Evolutionary conservation across 2,888 invertebrate species (phyloP).

Genomic region (Xestia sexstrigata): DNA sequence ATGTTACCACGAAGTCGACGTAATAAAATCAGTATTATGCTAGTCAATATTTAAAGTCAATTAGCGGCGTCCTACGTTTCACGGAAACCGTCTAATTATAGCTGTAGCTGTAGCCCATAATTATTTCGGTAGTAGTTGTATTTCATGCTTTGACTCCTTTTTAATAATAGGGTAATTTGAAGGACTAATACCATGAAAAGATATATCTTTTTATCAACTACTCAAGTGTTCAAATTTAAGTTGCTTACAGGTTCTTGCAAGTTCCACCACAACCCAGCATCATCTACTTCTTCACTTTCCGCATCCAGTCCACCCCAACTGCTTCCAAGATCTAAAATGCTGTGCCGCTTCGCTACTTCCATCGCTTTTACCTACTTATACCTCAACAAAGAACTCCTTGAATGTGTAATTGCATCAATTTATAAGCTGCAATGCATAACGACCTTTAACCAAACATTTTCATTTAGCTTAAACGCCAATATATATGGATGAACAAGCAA

Average conservation of each 20-base stretch:
- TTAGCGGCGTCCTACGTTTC: conserved; percentile 1
- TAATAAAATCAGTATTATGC: background rate
- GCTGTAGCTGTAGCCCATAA: background rate
- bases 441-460: conserved; percentile 25
- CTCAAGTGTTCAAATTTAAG: conserved; percentile 11
- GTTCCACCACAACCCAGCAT: background rate
- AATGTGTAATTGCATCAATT: conserved; percentile 36
- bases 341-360: background rate
- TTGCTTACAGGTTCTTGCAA: conserved; percentile 28
- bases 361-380: conserved; percentile 10
- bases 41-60: background rate
- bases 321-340: conserved; percentile 7
- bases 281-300: conserved; percentile 13
- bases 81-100: background rate
- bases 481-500: conserved; percentile 69
- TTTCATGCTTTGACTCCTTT: background rate
- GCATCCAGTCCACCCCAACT: conserved; percentile 4
- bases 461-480: conserved; percentile 56
- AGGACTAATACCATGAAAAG: background rate
- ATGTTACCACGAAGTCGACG: background rate
- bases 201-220: background rate
- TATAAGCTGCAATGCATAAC: conserved; percentile 33
- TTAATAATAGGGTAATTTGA: background rate
- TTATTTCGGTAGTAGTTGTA: conserved; percentile 7
- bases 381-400: conserved; percentile 16